Evolutionary conservation across 1,140 invertebrate species (phyloP).

Genomic region (Drosophila busckii): DNA sequence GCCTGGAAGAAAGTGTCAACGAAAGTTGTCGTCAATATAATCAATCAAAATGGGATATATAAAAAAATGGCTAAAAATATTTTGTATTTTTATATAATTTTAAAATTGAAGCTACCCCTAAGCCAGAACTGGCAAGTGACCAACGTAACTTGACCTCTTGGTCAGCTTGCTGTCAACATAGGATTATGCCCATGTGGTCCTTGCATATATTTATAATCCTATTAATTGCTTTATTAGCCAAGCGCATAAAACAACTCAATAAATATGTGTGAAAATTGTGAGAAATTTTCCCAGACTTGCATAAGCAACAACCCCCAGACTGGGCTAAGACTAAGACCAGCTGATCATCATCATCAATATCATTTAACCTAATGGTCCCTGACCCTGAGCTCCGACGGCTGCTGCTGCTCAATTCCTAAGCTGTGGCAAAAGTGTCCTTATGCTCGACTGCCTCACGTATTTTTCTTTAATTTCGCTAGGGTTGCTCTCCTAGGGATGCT

Average conservation of each 20-base stretch:
- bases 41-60: slow-evolving; percentile 29
- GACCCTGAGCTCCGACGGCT: slow-evolving; percentile 60
- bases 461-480: slow-evolving; percentile 47
- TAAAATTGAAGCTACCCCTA: too few relatives aligned
- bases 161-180: slow-evolving; percentile 53
- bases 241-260: slow-evolving; percentile 53
- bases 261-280: slow-evolving; percentile 46
- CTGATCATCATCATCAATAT: slow-evolving; percentile 74
- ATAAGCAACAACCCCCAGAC: slow-evolving; percentile 41
- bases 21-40: slow-evolving; percentile 11
- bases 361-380: slow-evolving; percentile 77
- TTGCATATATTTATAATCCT: slow-evolving; percentile 69
- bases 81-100: too few relatives aligned
- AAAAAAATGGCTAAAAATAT: too few relatives aligned
- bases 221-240: slow-evolving; percentile 69
- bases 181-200: slow-evolving; percentile 4
- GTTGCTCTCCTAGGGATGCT: slow-evolving; percentile 25
- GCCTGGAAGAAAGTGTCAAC: slow-evolving; percentile 21
- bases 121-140: slow-evolving; percentile 33
- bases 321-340: slow-evolving; percentile 27
- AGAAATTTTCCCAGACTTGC: slow-evolving; percentile 44
- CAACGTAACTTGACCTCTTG: slow-evolving; percentile 60
- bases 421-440: slow-evolving; percentile 72
- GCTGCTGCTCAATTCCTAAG: too few relatives aligned
- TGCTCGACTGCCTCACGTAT: slow-evolving; percentile 51